Percentiles rank a stretch among this genome's conserved stretches.
These are phyloP conservation scores for Cyanoderma ruficeps DNA, from an alignment of 2,113 vertebrate species.

Conservation along the genomic window DNA sequence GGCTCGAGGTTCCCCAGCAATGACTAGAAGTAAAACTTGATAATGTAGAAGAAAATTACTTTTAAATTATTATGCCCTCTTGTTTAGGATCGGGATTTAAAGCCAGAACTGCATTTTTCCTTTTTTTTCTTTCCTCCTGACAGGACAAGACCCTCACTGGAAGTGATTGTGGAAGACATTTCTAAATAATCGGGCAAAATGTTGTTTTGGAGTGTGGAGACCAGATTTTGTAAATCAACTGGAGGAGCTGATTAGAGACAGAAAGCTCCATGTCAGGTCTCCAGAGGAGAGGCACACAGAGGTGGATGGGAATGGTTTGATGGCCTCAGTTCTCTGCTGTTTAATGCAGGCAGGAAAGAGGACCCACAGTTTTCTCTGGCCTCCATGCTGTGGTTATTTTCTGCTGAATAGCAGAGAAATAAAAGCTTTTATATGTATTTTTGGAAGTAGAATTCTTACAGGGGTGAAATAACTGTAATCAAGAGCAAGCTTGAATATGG, in stretches of 20 bases:
- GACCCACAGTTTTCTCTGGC: slow-evolving; percentile 39
- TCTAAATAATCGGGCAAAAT: neutral
- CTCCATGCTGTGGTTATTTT: slow-evolving; percentile 65
- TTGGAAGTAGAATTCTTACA: slow-evolving; percentile 48
- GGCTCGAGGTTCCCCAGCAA: neutral
- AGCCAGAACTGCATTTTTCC: neutral
- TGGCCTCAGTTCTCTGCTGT: neutral
- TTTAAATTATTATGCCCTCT: neutral
- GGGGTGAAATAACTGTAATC: slow-evolving; percentile 52
- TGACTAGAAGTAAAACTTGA: neutral
- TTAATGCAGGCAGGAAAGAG: slow-evolving; percentile 22
- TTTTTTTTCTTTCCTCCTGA: neutral
- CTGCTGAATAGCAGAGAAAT: slow-evolving; percentile 58
- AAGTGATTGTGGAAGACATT: neutral
- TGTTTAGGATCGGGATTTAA: neutral
- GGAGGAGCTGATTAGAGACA: neutral
- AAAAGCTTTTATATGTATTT: slow-evolving; percentile 61
- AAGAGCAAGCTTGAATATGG: slow-evolving; percentile 46
- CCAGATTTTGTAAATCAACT: neutral
- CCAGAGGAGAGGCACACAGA: neutral
- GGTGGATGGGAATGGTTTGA: neutral
- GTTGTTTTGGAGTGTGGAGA: neutral
- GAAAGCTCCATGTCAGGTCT: neutral
- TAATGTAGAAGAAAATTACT: neutral
- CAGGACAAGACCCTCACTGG: neutral